Evolutionary conservation across 2,888 invertebrate species (phyloP).

Genomic region (Trichogramma dendrolimi): DNA sequence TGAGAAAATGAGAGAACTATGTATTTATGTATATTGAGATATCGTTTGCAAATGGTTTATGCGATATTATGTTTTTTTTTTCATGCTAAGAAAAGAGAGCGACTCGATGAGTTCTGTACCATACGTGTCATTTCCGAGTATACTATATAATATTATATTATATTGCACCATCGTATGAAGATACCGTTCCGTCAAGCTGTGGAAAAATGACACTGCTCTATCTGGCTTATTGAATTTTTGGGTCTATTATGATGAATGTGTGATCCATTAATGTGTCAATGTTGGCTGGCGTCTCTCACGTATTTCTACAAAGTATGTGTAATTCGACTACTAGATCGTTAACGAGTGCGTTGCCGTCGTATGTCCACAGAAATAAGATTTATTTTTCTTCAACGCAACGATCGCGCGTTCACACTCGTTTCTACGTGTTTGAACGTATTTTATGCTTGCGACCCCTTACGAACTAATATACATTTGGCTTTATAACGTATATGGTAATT

Average conservation of each 20-base stretch:
- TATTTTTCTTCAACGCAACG: no score
- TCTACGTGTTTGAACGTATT: neutral
- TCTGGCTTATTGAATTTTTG: conserved; percentile 26
- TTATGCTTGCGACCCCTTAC: conserved; percentile 28
- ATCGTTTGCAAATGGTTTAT: no score
- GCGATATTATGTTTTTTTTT: no score
- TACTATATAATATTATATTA: no score
- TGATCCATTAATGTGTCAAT: conserved; percentile 8
- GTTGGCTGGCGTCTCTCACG: neutral
- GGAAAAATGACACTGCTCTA: conserved; percentile 33
- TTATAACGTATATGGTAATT: conserved; percentile 47
- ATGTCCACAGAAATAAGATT: no score
- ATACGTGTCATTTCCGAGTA: neutral
- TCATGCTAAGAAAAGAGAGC: neutral
- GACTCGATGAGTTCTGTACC: conserved; percentile 11
- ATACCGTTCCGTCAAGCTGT: conserved; percentile 20
- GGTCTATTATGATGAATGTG: conserved; percentile 11
- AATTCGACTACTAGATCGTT: no score
- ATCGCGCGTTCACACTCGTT: no score
- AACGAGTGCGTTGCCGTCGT: no score
- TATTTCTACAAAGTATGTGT: no score
- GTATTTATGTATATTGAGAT: neutral
- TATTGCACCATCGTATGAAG: neutral
- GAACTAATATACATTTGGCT: conserved; percentile 52
- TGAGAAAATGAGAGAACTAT: neutral